Conservation (phyloP, 2,797 vertebrate species). For the Rhabdophis nuchalis region DNA sequence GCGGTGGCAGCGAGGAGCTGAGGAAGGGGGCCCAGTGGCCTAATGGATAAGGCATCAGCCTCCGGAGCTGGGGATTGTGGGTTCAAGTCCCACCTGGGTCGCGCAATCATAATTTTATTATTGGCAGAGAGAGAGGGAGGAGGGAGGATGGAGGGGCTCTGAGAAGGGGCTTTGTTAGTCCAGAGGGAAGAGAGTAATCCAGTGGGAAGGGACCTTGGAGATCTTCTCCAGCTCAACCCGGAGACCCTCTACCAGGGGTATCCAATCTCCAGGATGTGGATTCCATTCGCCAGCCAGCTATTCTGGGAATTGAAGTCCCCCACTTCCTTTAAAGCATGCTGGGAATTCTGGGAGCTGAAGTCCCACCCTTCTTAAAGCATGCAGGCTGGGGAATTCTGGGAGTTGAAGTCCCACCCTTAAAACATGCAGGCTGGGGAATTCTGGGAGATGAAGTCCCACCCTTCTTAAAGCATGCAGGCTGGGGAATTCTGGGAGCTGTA, state of each 20-base stretch:
- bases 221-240: not conserved
- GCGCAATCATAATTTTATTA: not conserved
- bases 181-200: not conserved
- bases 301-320: not conserved
- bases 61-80: slow-evolving; percentile 81
- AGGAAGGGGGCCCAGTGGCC: slow-evolving; percentile 75
- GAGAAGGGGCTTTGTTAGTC: not conserved
- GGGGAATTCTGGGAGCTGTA: too few relatives aligned
- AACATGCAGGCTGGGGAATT: too few relatives aligned
- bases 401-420: too few relatives aligned
- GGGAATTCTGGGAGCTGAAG: not conserved
- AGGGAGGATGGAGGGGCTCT: not conserved
- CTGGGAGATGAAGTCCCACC: too few relatives aligned
- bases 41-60: slow-evolving; percentile 83
- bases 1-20: not conserved
- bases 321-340: too few relatives aligned
- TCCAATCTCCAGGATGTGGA: not conserved
- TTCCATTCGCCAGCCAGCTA: not conserved
- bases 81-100: slow-evolving; percentile 83
- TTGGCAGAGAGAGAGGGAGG: not conserved
- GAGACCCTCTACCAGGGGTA: not conserved
- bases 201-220: not conserved
- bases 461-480: too few relatives aligned
- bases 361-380: not conserved
- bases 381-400: not conserved